phyloP scores from a whole-genome alignment of 2,797 vertebrate genomes.

The Anguilla obscura region DNA sequence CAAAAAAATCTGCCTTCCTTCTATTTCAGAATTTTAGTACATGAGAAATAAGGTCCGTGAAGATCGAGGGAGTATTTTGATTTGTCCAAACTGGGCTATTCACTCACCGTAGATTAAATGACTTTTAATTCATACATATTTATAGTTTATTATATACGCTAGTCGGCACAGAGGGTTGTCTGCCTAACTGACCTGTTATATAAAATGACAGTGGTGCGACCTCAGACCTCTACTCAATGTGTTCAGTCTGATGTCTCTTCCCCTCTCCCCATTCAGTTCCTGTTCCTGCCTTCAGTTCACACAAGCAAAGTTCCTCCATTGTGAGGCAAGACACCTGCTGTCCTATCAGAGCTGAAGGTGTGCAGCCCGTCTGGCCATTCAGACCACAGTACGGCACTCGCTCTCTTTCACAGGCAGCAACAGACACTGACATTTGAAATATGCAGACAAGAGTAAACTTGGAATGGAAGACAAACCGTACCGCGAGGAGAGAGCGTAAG shows the following conservation, averaged over 20 bases:
- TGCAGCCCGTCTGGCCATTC: background rate
- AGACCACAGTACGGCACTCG: background rate
- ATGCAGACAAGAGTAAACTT: background rate
- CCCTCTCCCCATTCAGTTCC: background rate
- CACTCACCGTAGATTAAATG: constrained; percentile 13
- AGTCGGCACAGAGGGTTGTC: background rate
- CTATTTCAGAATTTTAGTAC: background rate
- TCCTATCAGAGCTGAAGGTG: background rate
- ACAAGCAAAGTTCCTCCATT: background rate
- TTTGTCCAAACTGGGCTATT: constrained; percentile 20
- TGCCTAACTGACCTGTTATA: background rate
- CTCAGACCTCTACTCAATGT: background rate
- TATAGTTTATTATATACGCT: background rate
- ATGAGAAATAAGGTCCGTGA: constrained; percentile 4
- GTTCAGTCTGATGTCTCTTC: background rate
- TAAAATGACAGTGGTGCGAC: background rate
- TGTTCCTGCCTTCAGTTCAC: background rate
- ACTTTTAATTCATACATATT: constrained; percentile 3
- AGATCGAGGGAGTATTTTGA: background rate
- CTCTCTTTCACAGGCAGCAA: background rate
- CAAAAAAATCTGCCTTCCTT: constrained; percentile 18
- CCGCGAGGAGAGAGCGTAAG: background rate
- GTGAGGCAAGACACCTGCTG: background rate
- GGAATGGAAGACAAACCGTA: background rate
- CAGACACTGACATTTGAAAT: background rate